Conservation (phyloP, 2,888 invertebrate species). For the Cryptocephalus moraei region DNA sequence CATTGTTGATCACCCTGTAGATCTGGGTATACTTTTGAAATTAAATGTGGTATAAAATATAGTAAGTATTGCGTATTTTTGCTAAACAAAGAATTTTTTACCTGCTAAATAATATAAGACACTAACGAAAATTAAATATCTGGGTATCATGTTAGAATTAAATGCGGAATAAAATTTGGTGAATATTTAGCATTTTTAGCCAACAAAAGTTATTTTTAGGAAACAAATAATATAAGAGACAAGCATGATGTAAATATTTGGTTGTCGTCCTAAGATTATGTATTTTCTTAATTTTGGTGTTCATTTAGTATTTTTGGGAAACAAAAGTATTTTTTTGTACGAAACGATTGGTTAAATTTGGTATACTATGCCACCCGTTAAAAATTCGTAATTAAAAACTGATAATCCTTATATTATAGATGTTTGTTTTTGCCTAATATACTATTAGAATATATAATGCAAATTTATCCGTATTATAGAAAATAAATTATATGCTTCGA, state of each 20-base stretch:
- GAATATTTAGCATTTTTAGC: not conserved
- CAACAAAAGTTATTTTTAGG: not conserved
- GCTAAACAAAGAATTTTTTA: not conserved
- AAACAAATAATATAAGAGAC: slow-evolving; percentile 1
- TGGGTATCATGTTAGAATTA: not conserved
- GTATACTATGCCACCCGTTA: too few species aligned
- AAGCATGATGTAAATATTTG: not conserved
- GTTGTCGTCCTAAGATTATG: not conserved
- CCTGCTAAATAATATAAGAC: slow-evolving; percentile 1
- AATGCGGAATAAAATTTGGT: not conserved
- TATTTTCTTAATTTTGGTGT: slow-evolving; percentile 1
- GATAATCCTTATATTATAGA: too few species aligned
- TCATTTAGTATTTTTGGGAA: slow-evolving; percentile 3
- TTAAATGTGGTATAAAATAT: not conserved
- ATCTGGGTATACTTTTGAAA: not conserved
- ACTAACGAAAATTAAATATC: slow-evolving; percentile 1
- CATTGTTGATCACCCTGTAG: too few species aligned
- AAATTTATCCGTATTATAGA: too few species aligned
- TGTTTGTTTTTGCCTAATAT: too few species aligned
- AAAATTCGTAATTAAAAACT: too few species aligned
- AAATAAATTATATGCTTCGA: too few species aligned
- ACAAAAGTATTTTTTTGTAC: slow-evolving; percentile 2
- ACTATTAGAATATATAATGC: too few species aligned
- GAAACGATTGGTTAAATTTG: slow-evolving; percentile 1
- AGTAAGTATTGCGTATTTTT: not conserved